These are phyloP conservation scores for Tragelaphus eurycerus DNA, from an alignment of 2,797 vertebrate genomes.

Conservation along the genomic window DNA sequence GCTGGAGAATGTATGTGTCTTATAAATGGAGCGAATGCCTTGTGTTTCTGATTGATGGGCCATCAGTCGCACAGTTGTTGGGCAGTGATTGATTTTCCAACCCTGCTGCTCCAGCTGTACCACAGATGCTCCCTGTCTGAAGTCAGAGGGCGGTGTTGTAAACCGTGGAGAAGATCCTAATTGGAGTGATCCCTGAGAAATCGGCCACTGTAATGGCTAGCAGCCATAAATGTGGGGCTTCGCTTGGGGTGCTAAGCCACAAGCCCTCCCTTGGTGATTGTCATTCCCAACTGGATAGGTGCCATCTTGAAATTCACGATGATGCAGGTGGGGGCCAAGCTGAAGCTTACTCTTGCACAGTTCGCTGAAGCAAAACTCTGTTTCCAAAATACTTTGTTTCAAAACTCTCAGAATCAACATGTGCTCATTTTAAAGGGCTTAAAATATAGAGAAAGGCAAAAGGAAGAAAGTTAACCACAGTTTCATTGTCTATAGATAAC, in stretches of 20 bases:
- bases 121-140: constrained; percentile 83
- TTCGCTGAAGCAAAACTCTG: neutral
- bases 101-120: constrained; percentile 87
- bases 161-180: constrained; percentile 78
- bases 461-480: neutral
- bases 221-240: constrained; percentile 64
- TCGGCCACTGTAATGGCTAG: constrained; percentile 70
- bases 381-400: constrained; percentile 10
- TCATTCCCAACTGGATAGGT: neutral
- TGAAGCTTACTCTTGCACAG: neutral
- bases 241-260: constrained; percentile 58
- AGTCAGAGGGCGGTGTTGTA: constrained; percentile 73
- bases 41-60: constrained; percentile 86
- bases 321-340: neutral
- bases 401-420: constrained; percentile 4
- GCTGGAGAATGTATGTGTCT: constrained; percentile 77
- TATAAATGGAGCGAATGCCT: constrained; percentile 79
- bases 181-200: constrained; percentile 79
- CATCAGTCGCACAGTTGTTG: constrained; percentile 85
- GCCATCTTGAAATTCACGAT: constrained; percentile 44
- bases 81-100: constrained; percentile 87
- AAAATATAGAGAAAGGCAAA: neutral
- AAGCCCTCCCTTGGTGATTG: constrained; percentile 56
- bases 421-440: neutral
- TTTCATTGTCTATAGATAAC: neutral